Evolutionary conservation across 1,140 invertebrate species (phyloP).

Genomic region (Sarcophaga bullata): DNA sequence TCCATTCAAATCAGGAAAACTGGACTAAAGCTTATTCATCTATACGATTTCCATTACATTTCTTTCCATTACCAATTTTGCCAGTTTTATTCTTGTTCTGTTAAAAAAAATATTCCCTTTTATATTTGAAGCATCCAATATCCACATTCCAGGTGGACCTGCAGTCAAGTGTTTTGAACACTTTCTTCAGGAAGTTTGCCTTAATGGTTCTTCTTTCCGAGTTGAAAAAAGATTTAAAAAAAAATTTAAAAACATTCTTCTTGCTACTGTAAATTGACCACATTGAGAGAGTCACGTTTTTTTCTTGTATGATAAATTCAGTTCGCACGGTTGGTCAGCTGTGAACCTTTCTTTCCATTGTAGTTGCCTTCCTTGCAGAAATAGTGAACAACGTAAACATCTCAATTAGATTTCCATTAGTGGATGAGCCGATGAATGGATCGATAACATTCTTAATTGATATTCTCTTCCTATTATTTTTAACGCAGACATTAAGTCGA

Average conservation of each 20-base stretch:
- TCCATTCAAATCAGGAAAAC: no score
- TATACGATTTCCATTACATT: no score
- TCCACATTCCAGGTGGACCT: neutral
- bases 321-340: constrained; percentile 29
- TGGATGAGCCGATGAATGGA: neutral
- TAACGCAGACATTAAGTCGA: constrained; percentile 5
- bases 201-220: neutral
- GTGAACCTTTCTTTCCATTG: neutral
- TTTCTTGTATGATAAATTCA: neutral
- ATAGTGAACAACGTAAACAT: neutral
- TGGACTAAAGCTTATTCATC: no score
- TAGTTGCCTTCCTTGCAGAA: neutral
- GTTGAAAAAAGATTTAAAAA: neutral
- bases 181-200: neutral
- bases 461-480: constrained; percentile 3
- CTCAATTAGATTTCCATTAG: neutral
- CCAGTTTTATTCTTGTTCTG: no score
- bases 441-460: constrained; percentile 1
- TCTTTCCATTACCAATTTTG: no score
- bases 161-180: neutral
- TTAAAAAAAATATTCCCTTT: no score
- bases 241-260: no score
- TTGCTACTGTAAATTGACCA: neutral
- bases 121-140: no score
- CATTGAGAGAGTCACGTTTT: neutral